Evolutionary conservation across 2,888 invertebrate species (phyloP), one percentile per base, ranked within the genome.

Genomic region (Mythimna albipuncta): DNA sequence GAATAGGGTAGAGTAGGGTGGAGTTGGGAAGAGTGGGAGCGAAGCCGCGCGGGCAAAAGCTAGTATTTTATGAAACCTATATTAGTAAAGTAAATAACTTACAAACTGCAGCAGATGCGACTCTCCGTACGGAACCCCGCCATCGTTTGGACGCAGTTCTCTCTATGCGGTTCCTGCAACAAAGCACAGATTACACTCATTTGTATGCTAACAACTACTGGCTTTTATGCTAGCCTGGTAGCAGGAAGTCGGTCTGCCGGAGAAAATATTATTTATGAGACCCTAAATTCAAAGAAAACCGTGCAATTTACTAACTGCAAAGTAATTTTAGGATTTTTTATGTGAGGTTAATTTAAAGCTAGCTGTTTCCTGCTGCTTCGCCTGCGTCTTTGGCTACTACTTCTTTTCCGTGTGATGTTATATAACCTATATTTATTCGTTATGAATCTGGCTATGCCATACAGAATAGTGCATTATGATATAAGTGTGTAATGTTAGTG

Each of bases 101-200:
- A 95, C 95, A 95, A 69, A 95, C 90, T 76, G 91, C 89, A 0
- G 96, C 96, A 0, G 96, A 92, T 13, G 94, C 82, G 41, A 96
- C 77, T 57, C 96, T 90, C 16, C 96, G 89, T 47, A 95, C 84
- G 4, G 95, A 94, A 19, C 96, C 96, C 13, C 96, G 92, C 96
- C 96, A 96, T 91, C 94, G 88, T 81, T 95, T 96, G 47, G 96
- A 96, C 50, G 95, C 90, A 58, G 92, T 93, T 80, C 95, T 91
- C 82, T 96, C 95, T 78, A 96, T 92, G 81, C 95, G 93, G 85
- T 94, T 95, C 85, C 96, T 96, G 92, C 2, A 93, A 93, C 82
- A 85, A 81, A 75, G 78, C 52, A 72, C 58, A 69, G 61, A 83
- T 62, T 65, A 82, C 54, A 26, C 47, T 59, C 65, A 82, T 85